Percentiles rank a stretch among this genome's conserved stretches.
phyloP scores from a whole-genome alignment of 1,140 invertebrate genomes.

The Cyclargus thomasi region DNA sequence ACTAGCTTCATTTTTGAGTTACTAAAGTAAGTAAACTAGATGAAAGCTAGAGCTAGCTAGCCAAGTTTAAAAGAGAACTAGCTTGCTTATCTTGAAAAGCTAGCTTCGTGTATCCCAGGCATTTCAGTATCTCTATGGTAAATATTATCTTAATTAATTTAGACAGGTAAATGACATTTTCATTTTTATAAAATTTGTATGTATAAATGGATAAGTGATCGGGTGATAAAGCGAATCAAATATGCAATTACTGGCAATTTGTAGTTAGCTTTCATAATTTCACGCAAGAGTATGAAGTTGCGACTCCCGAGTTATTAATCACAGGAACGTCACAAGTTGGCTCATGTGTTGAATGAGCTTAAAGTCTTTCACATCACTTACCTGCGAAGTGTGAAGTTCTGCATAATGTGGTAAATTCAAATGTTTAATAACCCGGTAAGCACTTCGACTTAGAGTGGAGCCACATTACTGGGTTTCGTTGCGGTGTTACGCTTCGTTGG shows the following conservation, averaged over 20 bases:
- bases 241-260: not conserved
- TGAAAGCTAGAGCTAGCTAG: too few relatives aligned
- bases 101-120: too few relatives aligned
- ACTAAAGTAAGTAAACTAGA: too few relatives aligned
- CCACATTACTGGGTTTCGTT: not conserved
- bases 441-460: not conserved
- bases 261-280: not conserved
- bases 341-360: not conserved
- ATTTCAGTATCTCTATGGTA: too few relatives aligned
- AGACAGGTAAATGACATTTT: too few relatives aligned
- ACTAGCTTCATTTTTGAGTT: too few relatives aligned
- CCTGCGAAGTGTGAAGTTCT: not conserved
- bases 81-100: too few relatives aligned
- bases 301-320: not conserved
- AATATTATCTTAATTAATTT: too few relatives aligned
- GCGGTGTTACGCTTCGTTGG: too few relatives aligned
- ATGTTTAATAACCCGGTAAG: not conserved
- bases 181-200: too few relatives aligned
- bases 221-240: not conserved
- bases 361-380: not conserved
- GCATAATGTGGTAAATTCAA: not conserved
- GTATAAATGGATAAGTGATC: not conserved
- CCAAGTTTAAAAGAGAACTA: too few relatives aligned
- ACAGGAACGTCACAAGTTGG: not conserved
- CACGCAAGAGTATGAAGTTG: not conserved